Conservation (phyloP, 2,797 vertebrate species). For the Tapera naevia region DNA sequence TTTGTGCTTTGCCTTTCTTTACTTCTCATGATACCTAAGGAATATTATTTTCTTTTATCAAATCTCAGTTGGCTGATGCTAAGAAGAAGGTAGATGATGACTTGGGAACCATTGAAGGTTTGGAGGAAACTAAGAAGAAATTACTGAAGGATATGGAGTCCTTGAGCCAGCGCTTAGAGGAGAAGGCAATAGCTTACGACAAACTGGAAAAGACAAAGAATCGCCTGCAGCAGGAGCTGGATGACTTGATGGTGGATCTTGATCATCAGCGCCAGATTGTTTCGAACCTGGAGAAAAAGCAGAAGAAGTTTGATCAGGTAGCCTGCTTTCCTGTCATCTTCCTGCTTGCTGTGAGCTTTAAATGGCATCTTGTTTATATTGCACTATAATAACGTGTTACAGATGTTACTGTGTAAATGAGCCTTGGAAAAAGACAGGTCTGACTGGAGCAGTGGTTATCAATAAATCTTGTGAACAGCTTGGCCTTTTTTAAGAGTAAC, state of each 20-base stretch:
- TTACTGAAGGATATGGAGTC: slow-evolving; percentile 90
- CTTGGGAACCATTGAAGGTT: slow-evolving; percentile 87
- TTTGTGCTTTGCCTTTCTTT: neutral
- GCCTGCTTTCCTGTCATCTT: neutral
- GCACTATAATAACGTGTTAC: too few relatives aligned
- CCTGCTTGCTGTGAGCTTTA: neutral
- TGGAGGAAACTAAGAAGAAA: slow-evolving; percentile 94
- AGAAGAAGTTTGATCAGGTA: slow-evolving; percentile 98
- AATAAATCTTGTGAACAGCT: neutral
- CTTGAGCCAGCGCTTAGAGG: slow-evolving; percentile 87
- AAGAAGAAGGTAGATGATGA: slow-evolving; percentile 98
- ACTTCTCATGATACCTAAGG: rapidly evolving
- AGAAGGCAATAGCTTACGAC: slow-evolving; percentile 89
- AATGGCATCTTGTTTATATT: neutral
- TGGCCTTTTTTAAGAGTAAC: neutral
- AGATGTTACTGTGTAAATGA: neutral
- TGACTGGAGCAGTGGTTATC: neutral
- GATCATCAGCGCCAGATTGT: slow-evolving; percentile 94
- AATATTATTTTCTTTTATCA: neutral
- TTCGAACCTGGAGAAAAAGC: slow-evolving; percentile 94
- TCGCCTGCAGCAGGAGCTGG: slow-evolving; percentile 92
- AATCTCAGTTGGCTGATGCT: slow-evolving; percentile 85
- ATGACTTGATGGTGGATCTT: slow-evolving; percentile 90
- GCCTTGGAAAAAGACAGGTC: neutral
- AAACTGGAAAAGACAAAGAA: slow-evolving; percentile 96